Base-by-base conservation (phyloP, 2,797 vertebrate species). In the Geotrypetes seraphini region DNA sequence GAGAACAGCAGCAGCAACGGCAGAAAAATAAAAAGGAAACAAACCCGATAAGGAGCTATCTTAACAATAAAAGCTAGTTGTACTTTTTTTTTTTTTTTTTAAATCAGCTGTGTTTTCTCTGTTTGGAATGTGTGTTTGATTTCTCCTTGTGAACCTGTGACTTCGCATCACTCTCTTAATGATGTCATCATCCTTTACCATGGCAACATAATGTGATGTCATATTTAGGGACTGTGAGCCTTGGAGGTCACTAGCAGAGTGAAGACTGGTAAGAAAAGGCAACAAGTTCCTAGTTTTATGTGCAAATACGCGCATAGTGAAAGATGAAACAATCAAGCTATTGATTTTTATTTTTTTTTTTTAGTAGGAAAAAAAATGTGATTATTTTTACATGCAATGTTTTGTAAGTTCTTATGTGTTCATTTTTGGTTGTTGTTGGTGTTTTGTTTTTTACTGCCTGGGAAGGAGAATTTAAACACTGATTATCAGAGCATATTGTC, bases 221-320 rank as follows among this genome's bases (percentile, higher is more conserved):
- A 47, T 39, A 47, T 48, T 66, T 39, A 15, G 41, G 71, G 68
- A 66, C 3, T 38, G 66, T 52, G 48, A 54, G 43, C 40, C 41
- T 39, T 37, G 42, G 67, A 68, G 77, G 65, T 69, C 54, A 43
- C 32, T 65, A 61, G 49, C 48, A 66, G 50, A 68, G 55, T 0
- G 67, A 77, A 70, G 71, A 71, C 53, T 31, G 60, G 73, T 71
- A 66, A 78, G 73, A 73, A 63, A 63, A 63, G 66, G 56, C 55
- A 66, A 47, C 47, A 49, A 1, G 49, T 51, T 56, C 35, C 49
- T 50, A 34, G 43, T 53, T 50, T 27, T 51, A 16, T 60, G 66
- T 56, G 41, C 36, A 47, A 63, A 59, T 62, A 53, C 64, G 57
- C 53, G 53, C 58, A 62, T 68, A 66, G 78, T 62, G 63, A 47